phyloP scores from a whole-genome alignment of 2,797 vertebrate species.

The Loris lydekkerianus region DNA sequence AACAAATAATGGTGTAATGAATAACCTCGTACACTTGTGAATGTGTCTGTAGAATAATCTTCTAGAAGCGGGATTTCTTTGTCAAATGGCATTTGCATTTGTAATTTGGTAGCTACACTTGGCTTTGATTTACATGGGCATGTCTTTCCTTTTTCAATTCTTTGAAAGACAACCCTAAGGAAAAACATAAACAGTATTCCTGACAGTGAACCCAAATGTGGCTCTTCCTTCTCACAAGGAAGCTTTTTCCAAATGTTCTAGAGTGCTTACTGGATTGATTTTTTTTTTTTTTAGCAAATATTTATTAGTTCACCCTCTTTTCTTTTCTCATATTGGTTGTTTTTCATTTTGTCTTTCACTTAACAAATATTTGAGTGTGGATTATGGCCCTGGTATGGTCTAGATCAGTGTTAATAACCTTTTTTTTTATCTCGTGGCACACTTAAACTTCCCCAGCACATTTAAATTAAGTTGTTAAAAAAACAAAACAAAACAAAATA shows the following conservation, averaged over 20 bases:
- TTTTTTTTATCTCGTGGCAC: too few relatives aligned
- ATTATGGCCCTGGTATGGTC: background rate
- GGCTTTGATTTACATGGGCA: conserved; percentile 49
- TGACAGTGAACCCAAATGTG: background rate
- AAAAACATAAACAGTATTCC: background rate
- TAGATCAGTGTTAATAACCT: background rate
- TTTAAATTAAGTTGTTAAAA: too few relatives aligned
- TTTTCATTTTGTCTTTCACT: background rate
- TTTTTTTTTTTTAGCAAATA: conserved; percentile 34
- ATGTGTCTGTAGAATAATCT: background rate
- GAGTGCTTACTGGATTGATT: background rate
- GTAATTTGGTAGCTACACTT: background rate
- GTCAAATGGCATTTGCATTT: conserved; percentile 40
- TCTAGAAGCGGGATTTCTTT: conserved; percentile 38
- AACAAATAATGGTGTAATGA: background rate
- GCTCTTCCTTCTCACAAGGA: background rate
- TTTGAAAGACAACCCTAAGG: conserved; percentile 18
- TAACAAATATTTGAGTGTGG: background rate
- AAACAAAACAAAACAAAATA: too few relatives aligned
- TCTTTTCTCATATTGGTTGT: background rate
- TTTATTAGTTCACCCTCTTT: background rate
- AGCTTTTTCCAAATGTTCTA: background rate
- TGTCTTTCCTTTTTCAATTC: conserved; percentile 36
- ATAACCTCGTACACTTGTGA: background rate
- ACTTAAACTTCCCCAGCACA: too few relatives aligned